Conservation (phyloP, 2,888 invertebrate species). For the Cancer borealis region DNA sequence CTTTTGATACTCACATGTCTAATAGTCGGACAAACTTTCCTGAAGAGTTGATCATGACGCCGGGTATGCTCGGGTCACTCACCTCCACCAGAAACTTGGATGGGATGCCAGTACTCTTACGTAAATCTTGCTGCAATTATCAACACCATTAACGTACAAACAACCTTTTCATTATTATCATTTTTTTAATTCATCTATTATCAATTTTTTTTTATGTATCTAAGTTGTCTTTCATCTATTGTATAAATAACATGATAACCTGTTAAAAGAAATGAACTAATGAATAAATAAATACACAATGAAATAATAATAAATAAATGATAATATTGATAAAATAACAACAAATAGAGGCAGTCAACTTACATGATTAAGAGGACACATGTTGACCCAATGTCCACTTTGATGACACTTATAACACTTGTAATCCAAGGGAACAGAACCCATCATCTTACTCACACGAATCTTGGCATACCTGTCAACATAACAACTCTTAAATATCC, state of each 20-base stretch:
- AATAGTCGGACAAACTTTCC: conserved; percentile 93
- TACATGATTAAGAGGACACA: conserved; percentile 89
- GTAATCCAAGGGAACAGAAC: conserved; percentile 88
- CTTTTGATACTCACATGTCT: conserved; percentile 86
- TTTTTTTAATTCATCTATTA: not conserved
- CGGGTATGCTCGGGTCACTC: conserved; percentile 92
- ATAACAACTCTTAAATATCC: no score
- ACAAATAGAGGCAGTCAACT: conserved; percentile 77
- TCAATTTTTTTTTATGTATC: no score
- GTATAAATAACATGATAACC: no score
- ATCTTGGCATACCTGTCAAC: conserved; percentile 73
- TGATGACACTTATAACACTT: conserved; percentile 96
- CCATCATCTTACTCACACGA: conserved; percentile 74
- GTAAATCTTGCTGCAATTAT: conserved; percentile 84
- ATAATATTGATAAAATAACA: no score
- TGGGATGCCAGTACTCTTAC: conserved; percentile 98
- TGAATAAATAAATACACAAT: no score
- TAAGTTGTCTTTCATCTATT: no score
- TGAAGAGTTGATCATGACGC: conserved; percentile 93
- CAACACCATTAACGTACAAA: no score
- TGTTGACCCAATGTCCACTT: conserved; percentile 98
- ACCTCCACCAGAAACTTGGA: conserved; percentile 96
- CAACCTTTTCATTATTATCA: no score
- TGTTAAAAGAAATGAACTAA: no score
- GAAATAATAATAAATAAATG: no score